Evolutionary conservation across 2,888 invertebrate genomes (phyloP).

Genomic region (Epinotia demarniana): DNA sequence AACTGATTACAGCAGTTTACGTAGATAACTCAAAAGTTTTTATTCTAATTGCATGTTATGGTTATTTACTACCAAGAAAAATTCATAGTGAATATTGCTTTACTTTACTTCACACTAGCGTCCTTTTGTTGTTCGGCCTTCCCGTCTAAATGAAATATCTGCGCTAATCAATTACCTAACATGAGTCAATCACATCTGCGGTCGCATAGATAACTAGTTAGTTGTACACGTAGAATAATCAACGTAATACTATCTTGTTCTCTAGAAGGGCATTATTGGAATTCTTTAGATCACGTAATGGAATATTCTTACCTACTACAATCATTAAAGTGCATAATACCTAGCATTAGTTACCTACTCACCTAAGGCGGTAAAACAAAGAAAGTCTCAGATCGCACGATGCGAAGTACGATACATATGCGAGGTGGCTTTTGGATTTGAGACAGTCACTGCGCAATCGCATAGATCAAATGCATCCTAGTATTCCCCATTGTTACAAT

Average conservation of each 20-base stretch:
- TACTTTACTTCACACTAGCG: neutral
- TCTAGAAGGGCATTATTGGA: slow-evolving; percentile 11
- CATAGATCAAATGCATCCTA: slow-evolving; percentile 39
- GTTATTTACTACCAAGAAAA: neutral
- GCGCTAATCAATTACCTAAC: slow-evolving; percentile 30
- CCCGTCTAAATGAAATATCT: slow-evolving; percentile 33
- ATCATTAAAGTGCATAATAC: neutral
- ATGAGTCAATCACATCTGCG: slow-evolving; percentile 42
- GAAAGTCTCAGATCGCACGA: too few relatives aligned
- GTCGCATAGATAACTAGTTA: slow-evolving; percentile 5
- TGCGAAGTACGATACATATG: too few relatives aligned
- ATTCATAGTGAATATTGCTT: neutral
- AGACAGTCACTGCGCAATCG: slow-evolving; percentile 45
- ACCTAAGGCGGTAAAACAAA: too few relatives aligned
- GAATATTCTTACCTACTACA: neutral
- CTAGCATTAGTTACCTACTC: too few relatives aligned
- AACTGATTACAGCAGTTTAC: neutral
- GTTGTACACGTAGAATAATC: neutral
- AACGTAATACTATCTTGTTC: neutral
- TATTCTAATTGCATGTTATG: neutral
- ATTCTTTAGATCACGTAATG: slow-evolving; percentile 19
- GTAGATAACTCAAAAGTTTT: neutral
- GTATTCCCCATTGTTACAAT: slow-evolving; percentile 25
- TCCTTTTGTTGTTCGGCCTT: slow-evolving; percentile 35
- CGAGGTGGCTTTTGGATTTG: too few relatives aligned